A percentile compares a stretch with the other conserved stretches of the same genome.
Evolutionary conservation across 2,113 vertebrate genomes (phyloP).

Genomic region (Bubo blakistoni): DNA sequence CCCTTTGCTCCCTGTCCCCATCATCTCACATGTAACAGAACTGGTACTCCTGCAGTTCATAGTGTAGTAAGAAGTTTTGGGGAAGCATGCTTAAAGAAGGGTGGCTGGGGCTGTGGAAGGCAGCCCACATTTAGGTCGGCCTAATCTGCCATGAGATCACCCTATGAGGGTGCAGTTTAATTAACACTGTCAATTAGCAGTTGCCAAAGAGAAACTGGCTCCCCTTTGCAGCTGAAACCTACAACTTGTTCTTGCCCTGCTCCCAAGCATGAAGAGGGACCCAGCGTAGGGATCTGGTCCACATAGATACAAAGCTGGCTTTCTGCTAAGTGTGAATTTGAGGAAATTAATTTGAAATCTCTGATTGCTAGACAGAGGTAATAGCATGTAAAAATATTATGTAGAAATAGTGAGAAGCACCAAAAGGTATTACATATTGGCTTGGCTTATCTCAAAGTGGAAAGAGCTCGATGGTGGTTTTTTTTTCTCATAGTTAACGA

Average conservation of each 20-base stretch:
- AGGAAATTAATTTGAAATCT: not conserved
- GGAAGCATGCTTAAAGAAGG: not conserved
- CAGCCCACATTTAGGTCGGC: not conserved
- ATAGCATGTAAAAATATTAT: not conserved
- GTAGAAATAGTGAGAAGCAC: not conserved
- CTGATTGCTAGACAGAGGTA: not conserved
- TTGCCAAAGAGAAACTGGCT: not conserved
- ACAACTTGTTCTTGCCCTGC: not conserved
- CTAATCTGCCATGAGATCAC: not conserved
- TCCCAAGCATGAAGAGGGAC: not conserved
- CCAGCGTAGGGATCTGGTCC: rapidly evolving
- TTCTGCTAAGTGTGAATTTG: not conserved
- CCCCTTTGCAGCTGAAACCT: not conserved
- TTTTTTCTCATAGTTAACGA: not conserved
- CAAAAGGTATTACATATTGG: not conserved
- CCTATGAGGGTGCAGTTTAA: not conserved
- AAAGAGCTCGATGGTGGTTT: not conserved
- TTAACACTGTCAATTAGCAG: not conserved
- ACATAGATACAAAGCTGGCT: not conserved
- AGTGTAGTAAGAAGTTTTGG: not conserved
- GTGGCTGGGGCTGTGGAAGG: not conserved
- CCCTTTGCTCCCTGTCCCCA: not conserved
- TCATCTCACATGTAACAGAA: not conserved
- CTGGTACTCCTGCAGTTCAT: not conserved
- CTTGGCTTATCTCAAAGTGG: not conserved